Base-by-base conservation (phyloP, 2,113 vertebrate genomes). In the Mohoua ochrocephala region DNA sequence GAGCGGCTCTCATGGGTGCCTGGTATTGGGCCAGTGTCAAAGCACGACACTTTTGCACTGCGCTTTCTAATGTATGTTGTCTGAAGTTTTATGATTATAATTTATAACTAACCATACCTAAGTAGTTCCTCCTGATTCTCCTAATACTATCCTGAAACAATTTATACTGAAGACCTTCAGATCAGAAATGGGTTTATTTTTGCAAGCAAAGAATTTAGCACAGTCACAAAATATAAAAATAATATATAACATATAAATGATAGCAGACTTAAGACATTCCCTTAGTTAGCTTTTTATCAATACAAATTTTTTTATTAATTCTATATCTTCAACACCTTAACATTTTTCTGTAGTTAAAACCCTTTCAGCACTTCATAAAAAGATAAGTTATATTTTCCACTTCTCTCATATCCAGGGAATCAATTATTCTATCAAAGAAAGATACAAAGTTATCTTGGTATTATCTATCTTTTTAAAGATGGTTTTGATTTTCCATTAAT, bases 201-300 rank as follows among this genome's bases (percentile, higher is more conserved):
- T 78, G 39, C 35, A 80, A 87, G 27, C 6, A 87, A 84, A 87
- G 11, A 69, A 59, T 67, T 77, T 89, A 87, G 1, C 23, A 68
- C 8, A 67, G 22, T 47, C 45, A 87, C 2, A 79, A 73, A 47
- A 83, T 42, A 35, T 23, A 64, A 73, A 87, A 76, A 50, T 45
- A 61, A 26, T 74, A 74, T 24, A 33, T 47, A 63, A 50, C 2
- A 1, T 12, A 37, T 24, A 61, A 92, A 71, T n/a, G 0, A 65
- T 21, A 63, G 10, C 10, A 50, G 6, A 63, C 5, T n/a, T 70
- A 70, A 69, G n/a, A 63, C 0, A 0, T 70, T 45, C 6, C 2
- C 22, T 84, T 73, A n/a, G 10, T 63, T 88, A 64, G 4, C 3
- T 84, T 81, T 77, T 75, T 30, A 84, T 30, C 30, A 37, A 24